Evolutionary conservation across 1,140 invertebrate species (phyloP).

Genomic region (Drosophila bocqueti): DNA sequence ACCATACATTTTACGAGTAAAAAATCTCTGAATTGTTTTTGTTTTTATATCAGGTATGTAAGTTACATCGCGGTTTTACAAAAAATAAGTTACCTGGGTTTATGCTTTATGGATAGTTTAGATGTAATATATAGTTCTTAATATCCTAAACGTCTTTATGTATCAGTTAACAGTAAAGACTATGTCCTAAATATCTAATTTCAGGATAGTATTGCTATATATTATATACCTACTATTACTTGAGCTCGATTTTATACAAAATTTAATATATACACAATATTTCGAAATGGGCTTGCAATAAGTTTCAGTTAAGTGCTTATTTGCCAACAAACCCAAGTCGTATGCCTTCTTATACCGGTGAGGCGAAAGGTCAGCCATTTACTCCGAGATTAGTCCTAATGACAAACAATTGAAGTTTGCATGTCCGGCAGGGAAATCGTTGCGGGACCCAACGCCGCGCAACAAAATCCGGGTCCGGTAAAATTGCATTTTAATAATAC

Average conservation of each 20-base stretch:
- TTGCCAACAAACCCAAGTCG: not conserved
- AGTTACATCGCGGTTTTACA: not conserved
- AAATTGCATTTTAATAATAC: constrained; percentile 66
- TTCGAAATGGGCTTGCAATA: not conserved
- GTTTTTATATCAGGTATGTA: not conserved
- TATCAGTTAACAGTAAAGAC: not conserved
- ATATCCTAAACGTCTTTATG: not conserved
- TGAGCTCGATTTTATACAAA: not conserved
- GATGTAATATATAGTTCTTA: no score
- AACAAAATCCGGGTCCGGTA: constrained; percentile 12
- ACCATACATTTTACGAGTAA: no score
- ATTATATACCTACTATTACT: not conserved
- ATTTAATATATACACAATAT: not conserved
- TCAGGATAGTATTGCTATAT: not conserved
- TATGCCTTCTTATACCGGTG: not conserved
- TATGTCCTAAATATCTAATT: not conserved
- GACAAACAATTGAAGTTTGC: constrained; percentile 60
- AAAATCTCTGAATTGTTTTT: not conserved
- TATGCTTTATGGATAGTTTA: no score
- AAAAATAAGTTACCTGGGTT: no score
- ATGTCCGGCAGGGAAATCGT: constrained; percentile 39
- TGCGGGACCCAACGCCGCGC: constrained; percentile 5
- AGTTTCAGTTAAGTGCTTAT: not conserved
- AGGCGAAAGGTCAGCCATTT: constrained; percentile 44
- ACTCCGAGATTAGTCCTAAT: constrained; percentile 35